Evolutionary conservation across 2,113 vertebrate species (phyloP), one percentile per base, ranked within the genome.

Genomic region (Microtus ochrogaster): DNA sequence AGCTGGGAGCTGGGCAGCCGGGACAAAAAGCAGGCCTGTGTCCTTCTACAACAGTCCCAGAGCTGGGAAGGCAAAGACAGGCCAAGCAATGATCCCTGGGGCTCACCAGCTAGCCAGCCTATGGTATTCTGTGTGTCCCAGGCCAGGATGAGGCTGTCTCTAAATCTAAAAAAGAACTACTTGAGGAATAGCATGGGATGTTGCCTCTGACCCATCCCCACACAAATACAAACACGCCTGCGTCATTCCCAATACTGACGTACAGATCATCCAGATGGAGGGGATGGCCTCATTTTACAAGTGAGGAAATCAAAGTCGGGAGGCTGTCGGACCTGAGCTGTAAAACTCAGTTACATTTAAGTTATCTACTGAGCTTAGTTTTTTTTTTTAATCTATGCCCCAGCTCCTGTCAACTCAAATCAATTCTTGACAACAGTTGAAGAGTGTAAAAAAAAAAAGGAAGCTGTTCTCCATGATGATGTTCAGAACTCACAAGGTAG

Each of bases 311-410:
- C 24, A 7, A 95, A 24, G 30, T 24, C 61, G 19, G 93, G 47
- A 78, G 3, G 33, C 16, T 85, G 28, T 58, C 92, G 55, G 21
- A 44, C 16, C 41, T 52, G 3, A 30, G 5, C 82, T 77, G 1
- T 68, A 28, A 90, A 84, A 87, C 70, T 81, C 76, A 77, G 91
- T n/a, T 96, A 9, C 26, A 86, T 24, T 79, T 65, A 94, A 55
- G 3, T 66, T 28, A 89, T 39, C 36, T 76, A 36, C 9, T 52
- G 39, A 85, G 86, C 81, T 72, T 92, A 17, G 16, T 21, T 30
- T 28, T 30, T 39, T 39, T 7, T 81, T 24, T 9, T 52, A 8
- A 85, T n/a, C 78, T 66, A 58, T 58, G 81, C 0, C 41, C 7
- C 61, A 84, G 79, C 33, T 94, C 58, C 61, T 92, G 39, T 30